A percentile compares a stretch with the other conserved stretches of the same genome.
Evolutionary conservation across 1,140 invertebrate genomes (phyloP).

Genomic region (Trachymyrmex cornetzi): DNA sequence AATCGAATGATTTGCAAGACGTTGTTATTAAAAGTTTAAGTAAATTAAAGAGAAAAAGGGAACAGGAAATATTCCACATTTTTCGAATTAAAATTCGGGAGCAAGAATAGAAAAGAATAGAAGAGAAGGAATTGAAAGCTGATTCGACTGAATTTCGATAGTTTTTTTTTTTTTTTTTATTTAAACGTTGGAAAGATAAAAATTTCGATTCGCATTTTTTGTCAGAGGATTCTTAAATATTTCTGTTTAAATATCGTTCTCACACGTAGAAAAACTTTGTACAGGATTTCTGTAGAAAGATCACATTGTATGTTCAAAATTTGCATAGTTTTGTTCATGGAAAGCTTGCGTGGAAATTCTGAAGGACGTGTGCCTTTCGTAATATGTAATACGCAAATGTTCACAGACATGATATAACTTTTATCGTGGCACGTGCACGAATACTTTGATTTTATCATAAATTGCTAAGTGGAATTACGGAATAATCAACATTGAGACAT

Average conservation of each 20-base stretch:
- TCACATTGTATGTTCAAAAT: neutral
- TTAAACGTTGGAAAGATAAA: neutral
- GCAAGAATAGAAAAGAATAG: neutral
- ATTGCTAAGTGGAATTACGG: neutral
- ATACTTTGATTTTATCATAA: constrained; percentile 27
- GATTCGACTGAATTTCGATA: neutral
- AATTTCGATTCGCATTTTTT: neutral
- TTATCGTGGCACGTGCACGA: neutral
- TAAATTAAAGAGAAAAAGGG: neutral
- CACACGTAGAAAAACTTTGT: neutral
- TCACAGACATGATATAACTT: constrained; percentile 26
- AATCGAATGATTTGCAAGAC: neutral
- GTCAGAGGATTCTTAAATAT: neutral
- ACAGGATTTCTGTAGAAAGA: neutral
- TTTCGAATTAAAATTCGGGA: neutral
- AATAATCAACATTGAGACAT: constrained; percentile 10
- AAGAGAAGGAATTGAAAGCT: neutral
- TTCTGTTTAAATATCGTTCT: too few relatives aligned
- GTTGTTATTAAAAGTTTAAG: neutral
- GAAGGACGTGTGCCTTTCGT: constrained; percentile 9
- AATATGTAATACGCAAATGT: constrained; percentile 15
- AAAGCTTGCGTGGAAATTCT: constrained; percentile 22
- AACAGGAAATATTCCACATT: constrained; percentile 16
- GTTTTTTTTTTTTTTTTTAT: too few relatives aligned
- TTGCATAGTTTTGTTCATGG: neutral